A percentile compares a stretch with the other conserved stretches of the same genome.
These are phyloP conservation scores for Rhegmatorhina hoffmannsi DNA, from an alignment of 2,113 vertebrate genomes.

Conservation along the genomic window DNA sequence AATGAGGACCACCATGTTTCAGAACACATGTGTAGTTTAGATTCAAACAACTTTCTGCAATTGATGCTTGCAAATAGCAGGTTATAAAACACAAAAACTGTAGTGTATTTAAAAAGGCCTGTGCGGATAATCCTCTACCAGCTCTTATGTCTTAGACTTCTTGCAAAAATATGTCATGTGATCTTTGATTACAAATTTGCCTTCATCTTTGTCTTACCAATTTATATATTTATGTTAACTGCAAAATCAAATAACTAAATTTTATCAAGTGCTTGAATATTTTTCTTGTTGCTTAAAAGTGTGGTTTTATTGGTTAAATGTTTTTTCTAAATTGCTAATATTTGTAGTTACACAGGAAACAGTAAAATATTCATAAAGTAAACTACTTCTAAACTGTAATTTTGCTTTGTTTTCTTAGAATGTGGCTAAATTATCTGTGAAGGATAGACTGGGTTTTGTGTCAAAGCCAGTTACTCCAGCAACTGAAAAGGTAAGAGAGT, in stretches of 20 bases:
- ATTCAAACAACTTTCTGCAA: not conserved
- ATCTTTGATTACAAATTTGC: not conserved
- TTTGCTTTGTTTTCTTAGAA: constrained; percentile 78
- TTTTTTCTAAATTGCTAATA: not conserved
- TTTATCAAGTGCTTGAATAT: not conserved
- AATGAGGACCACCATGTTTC: not conserved
- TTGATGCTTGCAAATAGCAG: not conserved
- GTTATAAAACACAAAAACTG: not conserved
- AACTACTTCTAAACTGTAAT: constrained; percentile 36
- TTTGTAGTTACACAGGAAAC: not conserved
- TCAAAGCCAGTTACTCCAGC: constrained; percentile 82
- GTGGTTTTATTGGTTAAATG: not conserved
- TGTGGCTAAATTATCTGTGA: constrained; percentile 87
- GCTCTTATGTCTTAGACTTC: not conserved
- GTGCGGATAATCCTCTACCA: not conserved
- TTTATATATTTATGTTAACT: not conserved
- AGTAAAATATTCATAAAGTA: not conserved
- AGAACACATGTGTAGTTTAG: not conserved
- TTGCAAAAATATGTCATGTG: not conserved
- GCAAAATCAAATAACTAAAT: not conserved
- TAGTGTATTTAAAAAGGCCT: not conserved
- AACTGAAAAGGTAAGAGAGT: constrained; percentile 87
- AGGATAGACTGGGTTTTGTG: constrained; percentile 90
- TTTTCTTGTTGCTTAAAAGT: not conserved
- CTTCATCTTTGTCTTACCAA: not conserved